phyloP scores from a whole-genome alignment of 2,113 vertebrate species.

The Cepphus grylle region DNA sequence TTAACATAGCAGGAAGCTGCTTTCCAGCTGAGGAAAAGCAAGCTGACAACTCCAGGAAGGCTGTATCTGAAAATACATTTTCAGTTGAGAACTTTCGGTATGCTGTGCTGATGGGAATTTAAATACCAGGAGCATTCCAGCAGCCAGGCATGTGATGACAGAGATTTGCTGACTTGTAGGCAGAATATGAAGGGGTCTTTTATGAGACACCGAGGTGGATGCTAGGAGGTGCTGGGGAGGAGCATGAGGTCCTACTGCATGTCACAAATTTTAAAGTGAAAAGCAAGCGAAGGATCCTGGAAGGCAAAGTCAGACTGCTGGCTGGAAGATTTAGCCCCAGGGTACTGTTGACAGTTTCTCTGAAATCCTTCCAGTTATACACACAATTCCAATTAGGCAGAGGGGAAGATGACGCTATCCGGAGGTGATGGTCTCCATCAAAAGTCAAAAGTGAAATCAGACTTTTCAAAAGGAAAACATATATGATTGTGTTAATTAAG shows the following conservation, averaged over 20 bases:
- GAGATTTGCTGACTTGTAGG: neutral
- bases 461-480: neutral
- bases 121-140: neutral
- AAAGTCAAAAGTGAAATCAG: constrained; percentile 21
- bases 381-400: constrained; percentile 34
- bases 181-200: neutral
- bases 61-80: neutral
- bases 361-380: constrained; percentile 6
- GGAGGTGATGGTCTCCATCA: constrained; percentile 52
- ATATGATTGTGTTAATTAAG: constrained; percentile 47
- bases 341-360: constrained; percentile 39
- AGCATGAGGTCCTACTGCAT: neutral
- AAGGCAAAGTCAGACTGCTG: constrained; percentile 30
- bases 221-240: neutral
- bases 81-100: neutral
- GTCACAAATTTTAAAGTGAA: neutral
- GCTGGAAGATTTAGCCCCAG: constrained; percentile 40
- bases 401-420: neutral
- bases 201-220: neutral
- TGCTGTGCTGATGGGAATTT: neutral
- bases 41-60: neutral
- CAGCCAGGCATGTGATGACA: neutral
- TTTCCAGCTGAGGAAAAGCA: neutral
- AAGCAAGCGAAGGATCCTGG: neutral
- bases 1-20: neutral